Evolutionary conservation across 2,888 invertebrate genomes (phyloP), one percentile per base, ranked within the genome.

Genomic region (Caenorhabditis sp.): DNA sequence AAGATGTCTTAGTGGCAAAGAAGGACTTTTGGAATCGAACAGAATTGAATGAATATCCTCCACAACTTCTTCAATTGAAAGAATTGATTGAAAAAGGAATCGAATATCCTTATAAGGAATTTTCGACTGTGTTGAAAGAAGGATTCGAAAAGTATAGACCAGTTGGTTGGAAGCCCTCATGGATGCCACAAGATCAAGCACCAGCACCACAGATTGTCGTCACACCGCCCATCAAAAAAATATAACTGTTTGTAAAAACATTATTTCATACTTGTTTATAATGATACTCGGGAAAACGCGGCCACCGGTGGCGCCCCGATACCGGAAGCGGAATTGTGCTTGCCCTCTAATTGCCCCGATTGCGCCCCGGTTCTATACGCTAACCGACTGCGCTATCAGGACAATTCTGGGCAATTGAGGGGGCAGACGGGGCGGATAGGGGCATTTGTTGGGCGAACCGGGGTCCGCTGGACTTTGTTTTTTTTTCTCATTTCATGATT

Each of bases 1-100:
- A 60, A 1, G 21, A 21, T n/a, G 55, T 61, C 0, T 17, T 6
- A 2, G n/a, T 14, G 17, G 24, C 43, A 17, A 61, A 51, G 27
- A 31, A 37, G 24, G 37, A 62, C 0, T 70, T 66, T 51, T 66
- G 62, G 43, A 50, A 31, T 10, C 36, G 49, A 12, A 12, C 10
- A 5, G 37, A 58, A 14, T n/a, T 26, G 17, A 59, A 6, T 12
- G 69, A 65, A 10, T 55, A 55, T 26, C 70, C 70, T 21, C 3
- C 43, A 2, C 54, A 58, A 49, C n/a, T 70, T n/a, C 4, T 37
- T 1, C 58, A 62, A 36, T 65, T 70, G 14, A 26, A 27, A 8
- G 51, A 54, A n/a, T 12, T 49, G 1, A n/a, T 70, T 43, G 43
- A 5, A 17, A 43, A 17, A 43, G 43, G 43, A 3, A 17, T 43